phyloP scores from a whole-genome alignment of 2,888 invertebrate species.

The Syrista parreyssii region DNA sequence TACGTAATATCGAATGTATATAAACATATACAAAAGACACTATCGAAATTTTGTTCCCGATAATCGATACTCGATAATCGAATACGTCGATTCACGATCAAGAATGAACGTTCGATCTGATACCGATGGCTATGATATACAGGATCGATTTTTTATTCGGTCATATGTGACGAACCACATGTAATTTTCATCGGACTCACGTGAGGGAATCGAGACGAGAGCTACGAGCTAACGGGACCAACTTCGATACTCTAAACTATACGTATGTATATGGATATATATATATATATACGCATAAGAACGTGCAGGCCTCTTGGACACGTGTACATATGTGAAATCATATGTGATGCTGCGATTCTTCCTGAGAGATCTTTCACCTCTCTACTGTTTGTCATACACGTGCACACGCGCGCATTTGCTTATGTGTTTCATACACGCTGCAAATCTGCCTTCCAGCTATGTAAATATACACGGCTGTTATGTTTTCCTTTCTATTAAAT shows the following conservation, averaged over 20 bases:
- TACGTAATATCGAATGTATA: not conserved
- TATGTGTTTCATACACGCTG: not conserved
- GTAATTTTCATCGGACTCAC: conserved; percentile 22
- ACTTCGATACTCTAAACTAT: conserved; percentile 28
- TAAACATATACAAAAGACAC: not conserved
- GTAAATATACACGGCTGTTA: not conserved
- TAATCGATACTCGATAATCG: not conserved
- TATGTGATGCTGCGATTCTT: not conserved
- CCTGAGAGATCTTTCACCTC: not conserved
- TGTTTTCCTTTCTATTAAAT: not conserved
- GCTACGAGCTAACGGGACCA: conserved; percentile 59
- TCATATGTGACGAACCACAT: conserved; percentile 13
- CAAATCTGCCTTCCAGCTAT: not conserved
- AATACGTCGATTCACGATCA: not conserved
- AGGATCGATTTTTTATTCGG: conserved; percentile 12
- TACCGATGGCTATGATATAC: conserved; percentile 20
- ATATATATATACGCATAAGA: conserved; percentile 6
- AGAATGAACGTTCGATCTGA: not conserved
- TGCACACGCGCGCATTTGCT: too few relatives aligned
- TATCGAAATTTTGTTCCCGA: not conserved
- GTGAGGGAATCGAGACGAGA: conserved; percentile 47
- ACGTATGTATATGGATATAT: not conserved
- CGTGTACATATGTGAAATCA: not conserved
- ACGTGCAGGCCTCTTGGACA: conserved; percentile 1
- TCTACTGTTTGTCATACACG: not conserved